These are phyloP conservation scores for Oncorhynchus masou DNA, from an alignment of 2,113 vertebrate species.

Conservation along the genomic window DNA sequence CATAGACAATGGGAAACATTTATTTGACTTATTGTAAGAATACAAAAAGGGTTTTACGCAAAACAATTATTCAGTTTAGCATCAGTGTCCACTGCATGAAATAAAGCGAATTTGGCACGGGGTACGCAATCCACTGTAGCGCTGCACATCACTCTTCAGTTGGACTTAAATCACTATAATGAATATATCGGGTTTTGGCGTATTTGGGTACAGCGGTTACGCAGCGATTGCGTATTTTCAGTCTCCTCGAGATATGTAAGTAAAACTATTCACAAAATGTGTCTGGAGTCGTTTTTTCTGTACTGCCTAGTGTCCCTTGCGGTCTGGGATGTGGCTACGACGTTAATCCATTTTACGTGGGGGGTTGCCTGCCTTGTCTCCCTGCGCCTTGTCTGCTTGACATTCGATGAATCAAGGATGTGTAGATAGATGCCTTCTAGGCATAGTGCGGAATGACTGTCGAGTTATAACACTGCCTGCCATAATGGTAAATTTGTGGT, in stretches of 20 bases:
- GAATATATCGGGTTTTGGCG: background rate
- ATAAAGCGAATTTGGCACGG: constrained; percentile 1
- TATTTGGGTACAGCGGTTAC: background rate
- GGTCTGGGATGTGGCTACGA: background rate
- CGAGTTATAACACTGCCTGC: too few species aligned
- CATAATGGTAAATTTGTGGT: too few species aligned
- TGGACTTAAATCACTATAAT: background rate
- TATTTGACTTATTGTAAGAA: too few species aligned
- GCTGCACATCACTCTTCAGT: background rate
- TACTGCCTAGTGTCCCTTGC: background rate
- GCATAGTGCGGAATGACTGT: too few species aligned
- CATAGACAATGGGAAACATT: background rate
- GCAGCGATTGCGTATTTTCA: background rate
- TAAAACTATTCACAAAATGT: background rate
- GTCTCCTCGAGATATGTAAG: background rate
- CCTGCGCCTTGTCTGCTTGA: background rate
- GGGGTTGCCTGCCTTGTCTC: background rate
- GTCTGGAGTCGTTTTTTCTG: too few species aligned
- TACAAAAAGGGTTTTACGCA: background rate
- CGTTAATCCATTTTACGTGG: background rate
- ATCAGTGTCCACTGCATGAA: background rate
- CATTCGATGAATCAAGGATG: background rate
- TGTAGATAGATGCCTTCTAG: too few species aligned
- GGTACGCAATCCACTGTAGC: constrained; percentile 3
- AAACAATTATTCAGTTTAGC: background rate